A percentile compares a stretch with the other conserved stretches of the same genome.
phyloP scores from a whole-genome alignment of 2,888 invertebrate genomes.

The Galeopsomyia nigrocyanea region DNA sequence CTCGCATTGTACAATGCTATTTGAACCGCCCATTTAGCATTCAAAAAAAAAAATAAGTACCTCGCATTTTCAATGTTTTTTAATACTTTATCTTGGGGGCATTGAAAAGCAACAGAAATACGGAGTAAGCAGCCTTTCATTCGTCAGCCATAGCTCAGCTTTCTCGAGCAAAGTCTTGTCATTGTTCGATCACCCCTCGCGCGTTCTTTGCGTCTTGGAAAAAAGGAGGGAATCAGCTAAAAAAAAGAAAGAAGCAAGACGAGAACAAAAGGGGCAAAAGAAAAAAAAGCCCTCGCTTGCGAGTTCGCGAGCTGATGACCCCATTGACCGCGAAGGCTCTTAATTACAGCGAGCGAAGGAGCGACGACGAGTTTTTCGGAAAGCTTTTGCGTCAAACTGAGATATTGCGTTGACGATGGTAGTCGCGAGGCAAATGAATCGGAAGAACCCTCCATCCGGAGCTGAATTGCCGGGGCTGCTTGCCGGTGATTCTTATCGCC shows the following conservation, averaged over 20 bases:
- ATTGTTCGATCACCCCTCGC: conserved; percentile 40
- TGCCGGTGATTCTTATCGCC: conserved; percentile 18
- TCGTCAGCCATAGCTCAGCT: conserved; percentile 35
- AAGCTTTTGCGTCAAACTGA: background rate
- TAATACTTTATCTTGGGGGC: background rate
- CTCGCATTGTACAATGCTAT: too few species aligned
- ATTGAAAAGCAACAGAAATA: conserved; percentile 25
- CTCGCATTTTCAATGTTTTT: conserved; percentile 7
- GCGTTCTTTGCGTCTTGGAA: background rate
- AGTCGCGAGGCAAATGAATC: conserved; percentile 38
- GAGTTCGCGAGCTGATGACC: conserved; percentile 44
- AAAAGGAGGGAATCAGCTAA: conserved; percentile 48
- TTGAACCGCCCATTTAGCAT: too few species aligned
- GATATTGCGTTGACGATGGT: conserved; percentile 22
- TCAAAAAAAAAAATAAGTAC: conserved; percentile 10
- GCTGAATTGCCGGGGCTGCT: conserved; percentile 11
- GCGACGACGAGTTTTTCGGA: conserved; percentile 15
- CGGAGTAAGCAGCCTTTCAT: conserved; percentile 23
- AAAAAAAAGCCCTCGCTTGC: background rate
- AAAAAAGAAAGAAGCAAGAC: conserved; percentile 34
- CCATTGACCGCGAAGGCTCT: conserved; percentile 53
- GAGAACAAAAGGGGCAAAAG: conserved; percentile 26
- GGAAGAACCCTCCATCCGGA: conserved; percentile 17
- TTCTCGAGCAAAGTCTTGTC: conserved; percentile 29
- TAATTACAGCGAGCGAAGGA: conserved; percentile 56